Base-by-base conservation (phyloP, 2,797 vertebrate species). In the Hyperoplus immaculatus region DNA sequence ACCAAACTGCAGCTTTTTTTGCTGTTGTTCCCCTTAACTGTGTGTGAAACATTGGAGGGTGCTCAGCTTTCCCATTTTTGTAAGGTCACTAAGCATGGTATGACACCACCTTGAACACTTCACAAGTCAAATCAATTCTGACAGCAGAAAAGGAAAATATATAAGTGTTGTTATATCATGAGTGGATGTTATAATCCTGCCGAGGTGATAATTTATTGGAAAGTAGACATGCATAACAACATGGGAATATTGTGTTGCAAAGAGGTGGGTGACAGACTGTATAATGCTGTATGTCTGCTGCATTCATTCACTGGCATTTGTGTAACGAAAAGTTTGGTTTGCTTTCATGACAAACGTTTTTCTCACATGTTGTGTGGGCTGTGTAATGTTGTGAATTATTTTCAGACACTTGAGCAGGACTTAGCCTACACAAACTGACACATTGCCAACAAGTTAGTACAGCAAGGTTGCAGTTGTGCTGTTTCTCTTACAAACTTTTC, bases 271-370 rank as follows among this genome's bases (percentile, higher is more conserved):
- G 81, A 75, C 80, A 73, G 68, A 71, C 67, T 74, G 38, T 8
- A 39, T 49, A 73, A 78, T 81, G 90, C 87, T 78, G 64, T 91
- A 90, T 92, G 94, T 94, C 92, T 93, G 94, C 87, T 29, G 91
- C 84, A 82, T 62, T 54, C 18, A 41, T 61, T 54, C 50, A 54
- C 74, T 78, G 88, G 89, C 89, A 93, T 93, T 58, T 38, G 39
- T 45, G 10, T 16, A 87, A 29, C 60, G 4, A 60, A 56, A 72
- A 3, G 16, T 7, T 15, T 41, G 1, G 15, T 39, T 8, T 36
- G 3, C 72, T 58, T 9, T 16, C 6, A 57, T 71, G 1, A 42
- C 43, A 18, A 69, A 60, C 42, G 36, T 72, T 41, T 67, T 5
- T 21, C 6, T 46, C n/a, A 16, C 55, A n/a, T 41, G 8, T 18